Evolutionary conservation across 2,113 vertebrate genomes (phyloP).

Genomic region (Hydrochoerus hydrochaeris): DNA sequence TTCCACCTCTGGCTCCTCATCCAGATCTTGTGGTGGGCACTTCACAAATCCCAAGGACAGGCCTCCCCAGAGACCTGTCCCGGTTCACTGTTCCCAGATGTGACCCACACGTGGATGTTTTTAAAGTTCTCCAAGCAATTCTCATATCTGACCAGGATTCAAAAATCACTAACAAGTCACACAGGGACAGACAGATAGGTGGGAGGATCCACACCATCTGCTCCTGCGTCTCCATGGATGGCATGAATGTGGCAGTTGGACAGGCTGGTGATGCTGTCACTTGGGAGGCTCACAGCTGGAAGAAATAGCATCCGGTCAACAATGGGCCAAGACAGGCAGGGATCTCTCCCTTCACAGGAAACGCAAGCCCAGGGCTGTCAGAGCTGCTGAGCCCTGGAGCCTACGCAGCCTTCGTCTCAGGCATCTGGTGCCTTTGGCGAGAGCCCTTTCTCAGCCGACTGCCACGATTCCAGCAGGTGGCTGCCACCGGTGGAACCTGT

Average conservation of each 20-base stretch:
- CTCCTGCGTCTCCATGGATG: not conserved
- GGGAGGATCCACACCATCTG: not conserved
- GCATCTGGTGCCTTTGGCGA: not conserved
- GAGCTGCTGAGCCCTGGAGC: not conserved
- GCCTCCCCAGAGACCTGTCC: not conserved
- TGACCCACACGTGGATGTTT: constrained; percentile 22
- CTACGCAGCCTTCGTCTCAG: not conserved
- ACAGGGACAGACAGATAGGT: not conserved
- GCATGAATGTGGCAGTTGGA: not conserved
- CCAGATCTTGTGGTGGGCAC: not conserved
- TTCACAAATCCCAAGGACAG: not conserved
- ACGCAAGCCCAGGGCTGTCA: not conserved
- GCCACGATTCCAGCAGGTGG: too few species aligned
- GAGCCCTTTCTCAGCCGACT: not conserved
- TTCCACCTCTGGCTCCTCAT: not conserved
- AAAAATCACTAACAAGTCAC: constrained; percentile 52
- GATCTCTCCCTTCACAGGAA: not conserved
- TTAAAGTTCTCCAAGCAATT: constrained; percentile 42
- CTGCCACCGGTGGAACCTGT: fast-evolving
- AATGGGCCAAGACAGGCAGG: not conserved
- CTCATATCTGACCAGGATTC: constrained; percentile 17
- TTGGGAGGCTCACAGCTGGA: not conserved
- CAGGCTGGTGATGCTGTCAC: not conserved
- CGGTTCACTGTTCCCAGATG: constrained; percentile 56
- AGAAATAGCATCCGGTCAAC: not conserved